A percentile compares a stretch with the other conserved stretches of the same genome.
Evolutionary conservation across 2,113 vertebrate genomes (phyloP).

Genomic region (Hemichromis elongatus): DNA sequence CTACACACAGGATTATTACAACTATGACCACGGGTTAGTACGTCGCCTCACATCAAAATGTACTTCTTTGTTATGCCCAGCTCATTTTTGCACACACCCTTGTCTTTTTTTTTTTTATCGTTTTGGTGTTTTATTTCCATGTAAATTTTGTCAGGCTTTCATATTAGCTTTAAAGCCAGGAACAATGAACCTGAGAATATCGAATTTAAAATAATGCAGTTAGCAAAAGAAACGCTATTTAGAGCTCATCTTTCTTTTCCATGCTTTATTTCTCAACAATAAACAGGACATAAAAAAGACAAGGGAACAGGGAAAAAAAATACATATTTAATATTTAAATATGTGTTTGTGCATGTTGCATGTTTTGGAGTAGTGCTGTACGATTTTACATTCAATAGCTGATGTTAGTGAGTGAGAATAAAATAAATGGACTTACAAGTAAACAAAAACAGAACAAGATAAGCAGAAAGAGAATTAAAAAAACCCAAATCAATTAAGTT

Average conservation of each 20-base stretch:
- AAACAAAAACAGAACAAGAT: not conserved
- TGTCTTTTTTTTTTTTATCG: not conserved
- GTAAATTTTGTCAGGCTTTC: not conserved
- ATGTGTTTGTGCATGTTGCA: not conserved
- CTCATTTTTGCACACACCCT: rapidly evolving
- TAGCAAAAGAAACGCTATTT: not conserved
- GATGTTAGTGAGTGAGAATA: not conserved
- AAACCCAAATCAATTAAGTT: not conserved
- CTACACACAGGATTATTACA: slow-evolving; percentile 96
- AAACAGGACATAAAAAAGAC: not conserved
- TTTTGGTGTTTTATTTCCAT: not conserved
- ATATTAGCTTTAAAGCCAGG: not conserved
- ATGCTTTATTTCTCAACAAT: not conserved
- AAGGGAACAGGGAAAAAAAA: not conserved
- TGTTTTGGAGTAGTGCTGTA: not conserved
- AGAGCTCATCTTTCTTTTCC: not conserved
- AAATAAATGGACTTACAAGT: not conserved
- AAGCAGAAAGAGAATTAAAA: not conserved
- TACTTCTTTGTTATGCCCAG: not conserved
- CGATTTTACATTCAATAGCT: not conserved
- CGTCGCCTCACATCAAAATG: not conserved
- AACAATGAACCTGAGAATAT: not conserved
- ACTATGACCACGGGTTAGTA: slow-evolving; percentile 93
- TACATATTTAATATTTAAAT: not conserved
- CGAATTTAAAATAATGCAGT: not conserved